These are phyloP conservation scores for Zele albiditarsus DNA, from an alignment of 2,888 invertebrate genomes.

Conservation along the genomic window DNA sequence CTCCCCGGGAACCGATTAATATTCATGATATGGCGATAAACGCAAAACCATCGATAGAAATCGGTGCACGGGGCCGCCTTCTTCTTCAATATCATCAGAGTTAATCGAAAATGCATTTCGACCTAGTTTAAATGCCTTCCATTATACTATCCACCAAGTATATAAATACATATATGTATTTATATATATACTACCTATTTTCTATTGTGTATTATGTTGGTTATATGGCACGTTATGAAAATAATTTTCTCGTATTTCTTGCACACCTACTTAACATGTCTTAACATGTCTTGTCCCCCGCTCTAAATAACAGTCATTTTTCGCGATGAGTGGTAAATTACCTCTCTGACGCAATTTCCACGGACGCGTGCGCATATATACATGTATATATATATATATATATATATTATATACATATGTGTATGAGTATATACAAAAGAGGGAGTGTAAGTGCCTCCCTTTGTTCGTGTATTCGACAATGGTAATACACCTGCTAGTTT, in stretches of 20 bases:
- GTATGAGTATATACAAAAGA: conserved; percentile 32
- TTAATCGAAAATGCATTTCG: conserved; percentile 36
- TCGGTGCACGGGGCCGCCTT: conserved; percentile 20
- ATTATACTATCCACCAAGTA: conserved; percentile 11
- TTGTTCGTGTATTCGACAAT: conserved; percentile 42
- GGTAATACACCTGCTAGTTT: conserved; percentile 36
- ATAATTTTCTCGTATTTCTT: conserved; percentile 1
- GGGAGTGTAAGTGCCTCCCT: conserved; percentile 36
- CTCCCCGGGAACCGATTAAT: conserved; percentile 40
- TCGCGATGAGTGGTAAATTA: conserved; percentile 47
- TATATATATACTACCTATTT: conserved; percentile 20
- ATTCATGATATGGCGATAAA: conserved; percentile 41
- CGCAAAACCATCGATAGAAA: conserved; percentile 31
- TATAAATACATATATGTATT: conserved; percentile 10
- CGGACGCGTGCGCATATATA: conserved; percentile 18
- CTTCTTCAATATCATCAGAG: conserved; percentile 6
- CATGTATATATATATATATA: background rate
- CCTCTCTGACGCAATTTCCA: conserved; percentile 41
- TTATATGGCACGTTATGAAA: background rate
- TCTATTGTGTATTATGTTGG: conserved; percentile 3
- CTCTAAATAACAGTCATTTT: conserved; percentile 46
- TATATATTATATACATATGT: conserved; percentile 18
- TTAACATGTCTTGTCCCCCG: no score
- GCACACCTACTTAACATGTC: background rate
- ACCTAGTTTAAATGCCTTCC: conserved; percentile 38